These are phyloP conservation scores for Autographa gamma DNA, from an alignment of 2,888 invertebrate genomes.

Conservation along the genomic window DNA sequence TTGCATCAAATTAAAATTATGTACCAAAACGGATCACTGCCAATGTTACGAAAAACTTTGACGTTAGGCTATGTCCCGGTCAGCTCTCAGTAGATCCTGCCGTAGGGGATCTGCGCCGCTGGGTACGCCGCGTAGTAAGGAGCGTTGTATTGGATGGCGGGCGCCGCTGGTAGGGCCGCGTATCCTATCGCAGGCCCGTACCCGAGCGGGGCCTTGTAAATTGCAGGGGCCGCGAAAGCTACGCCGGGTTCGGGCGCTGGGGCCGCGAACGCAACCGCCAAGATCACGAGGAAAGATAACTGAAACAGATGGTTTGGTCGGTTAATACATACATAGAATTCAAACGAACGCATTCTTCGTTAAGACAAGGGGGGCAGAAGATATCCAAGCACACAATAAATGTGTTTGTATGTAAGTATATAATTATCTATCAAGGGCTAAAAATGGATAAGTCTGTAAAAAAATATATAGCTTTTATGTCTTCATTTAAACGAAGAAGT, in stretches of 20 bases:
- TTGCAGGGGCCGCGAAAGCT: conserved; percentile 45
- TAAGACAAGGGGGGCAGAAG: too few relatives aligned
- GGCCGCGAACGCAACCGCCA: conserved; percentile 68
- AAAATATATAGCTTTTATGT: too few relatives aligned
- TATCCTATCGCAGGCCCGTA: conserved; percentile 57
- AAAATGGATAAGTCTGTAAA: too few relatives aligned
- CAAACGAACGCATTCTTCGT: too few relatives aligned
- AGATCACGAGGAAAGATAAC: conserved; percentile 63
- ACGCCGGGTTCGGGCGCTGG: conserved; percentile 67
- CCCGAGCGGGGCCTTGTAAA: conserved; percentile 57
- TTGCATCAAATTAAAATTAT: conserved; percentile 32
- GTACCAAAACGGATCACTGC: conserved; percentile 22
- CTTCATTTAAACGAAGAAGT: too few relatives aligned
- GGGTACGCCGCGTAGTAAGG: conserved; percentile 58
- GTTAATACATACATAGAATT: not conserved
- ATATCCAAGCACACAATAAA: too few relatives aligned
- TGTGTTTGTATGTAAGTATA: too few relatives aligned
- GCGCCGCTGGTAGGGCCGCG: conserved; percentile 56
- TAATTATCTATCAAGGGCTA: too few relatives aligned
- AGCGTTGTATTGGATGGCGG: conserved; percentile 40
- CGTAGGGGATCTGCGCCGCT: conserved; percentile 61
- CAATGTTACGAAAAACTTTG: conserved; percentile 18
- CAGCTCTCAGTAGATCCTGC: conserved; percentile 61
- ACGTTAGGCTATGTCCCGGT: not conserved
- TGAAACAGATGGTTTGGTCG: conserved; percentile 49